Evolutionary conservation across 2,888 invertebrate genomes (phyloP).

Genomic region (Melolontha melolontha): DNA sequence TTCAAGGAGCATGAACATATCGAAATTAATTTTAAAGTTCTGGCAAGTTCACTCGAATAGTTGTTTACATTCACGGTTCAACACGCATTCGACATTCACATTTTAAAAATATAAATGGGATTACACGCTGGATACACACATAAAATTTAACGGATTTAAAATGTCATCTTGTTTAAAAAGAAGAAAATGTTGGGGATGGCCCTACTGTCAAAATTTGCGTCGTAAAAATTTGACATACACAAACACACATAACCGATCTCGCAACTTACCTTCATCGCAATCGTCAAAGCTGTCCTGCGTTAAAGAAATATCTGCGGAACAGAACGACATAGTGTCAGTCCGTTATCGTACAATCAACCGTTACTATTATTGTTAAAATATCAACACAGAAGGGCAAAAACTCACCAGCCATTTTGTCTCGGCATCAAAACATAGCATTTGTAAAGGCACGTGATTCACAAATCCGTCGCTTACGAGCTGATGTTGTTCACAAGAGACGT

Average conservation of each 20-base stretch:
- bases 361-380: slow-evolving; percentile 26
- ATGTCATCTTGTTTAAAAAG: background rate
- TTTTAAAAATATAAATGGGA: too few species aligned
- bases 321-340: slow-evolving; percentile 42
- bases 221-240: slow-evolving; percentile 29
- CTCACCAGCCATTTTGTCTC: slow-evolving; percentile 66
- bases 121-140: too few species aligned
- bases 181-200: slow-evolving; percentile 18
- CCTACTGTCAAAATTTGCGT: slow-evolving; percentile 41
- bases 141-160: background rate
- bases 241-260: slow-evolving; percentile 35
- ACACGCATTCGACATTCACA: too few species aligned
- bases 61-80: too few species aligned
- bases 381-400: slow-evolving; percentile 46
- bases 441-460: slow-evolving; percentile 61
- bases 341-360: slow-evolving; percentile 22
- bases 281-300: slow-evolving; percentile 61
- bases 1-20: background rate
- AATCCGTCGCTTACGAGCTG: slow-evolving; percentile 37
- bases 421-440: slow-evolving; percentile 64
- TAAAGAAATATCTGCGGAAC: slow-evolving; percentile 62
- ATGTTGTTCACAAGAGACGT: slow-evolving; percentile 27
- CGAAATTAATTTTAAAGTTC: too few species aligned
- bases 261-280: slow-evolving; percentile 60
- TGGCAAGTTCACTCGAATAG: too few species aligned